These are phyloP conservation scores for Paraescarpia echinospica DNA, from an alignment of 1,140 invertebrate genomes.

Conservation along the genomic window DNA sequence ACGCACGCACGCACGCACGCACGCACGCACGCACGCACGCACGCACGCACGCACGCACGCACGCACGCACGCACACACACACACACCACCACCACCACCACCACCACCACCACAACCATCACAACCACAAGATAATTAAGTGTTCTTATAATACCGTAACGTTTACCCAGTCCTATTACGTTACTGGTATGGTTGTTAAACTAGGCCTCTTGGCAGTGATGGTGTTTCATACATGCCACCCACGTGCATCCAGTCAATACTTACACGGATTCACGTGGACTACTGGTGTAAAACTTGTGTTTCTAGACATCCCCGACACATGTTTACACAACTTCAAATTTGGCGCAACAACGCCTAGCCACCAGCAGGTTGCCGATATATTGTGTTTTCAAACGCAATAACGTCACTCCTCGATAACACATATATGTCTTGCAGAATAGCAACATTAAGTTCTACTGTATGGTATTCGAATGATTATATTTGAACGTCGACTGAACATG, in stretches of 20 bases:
- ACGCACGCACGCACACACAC: too few relatives aligned
- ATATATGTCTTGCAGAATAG: neutral
- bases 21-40: too few relatives aligned
- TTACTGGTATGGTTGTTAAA: too few relatives aligned
- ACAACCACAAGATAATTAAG: too few relatives aligned
- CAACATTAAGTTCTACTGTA: neutral
- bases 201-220: neutral
- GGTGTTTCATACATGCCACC: neutral
- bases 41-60: too few relatives aligned
- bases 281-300: neutral
- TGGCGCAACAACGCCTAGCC: too few relatives aligned
- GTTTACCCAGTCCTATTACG: too few relatives aligned
- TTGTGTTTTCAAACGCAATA: neutral
- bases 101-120: too few relatives aligned
- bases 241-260: neutral
- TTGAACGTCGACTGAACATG: neutral
- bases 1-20: too few relatives aligned
- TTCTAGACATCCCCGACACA: neutral
- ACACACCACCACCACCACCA: too few relatives aligned
- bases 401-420: neutral
- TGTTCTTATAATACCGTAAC: too few relatives aligned
- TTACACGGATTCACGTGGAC: neutral
- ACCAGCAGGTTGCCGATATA: too few relatives aligned
- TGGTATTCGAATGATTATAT: neutral
- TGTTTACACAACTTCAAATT: neutral